phyloP scores from a whole-genome alignment of 2,797 vertebrate genomes.

The Dendrocincla tyrannina region DNA sequence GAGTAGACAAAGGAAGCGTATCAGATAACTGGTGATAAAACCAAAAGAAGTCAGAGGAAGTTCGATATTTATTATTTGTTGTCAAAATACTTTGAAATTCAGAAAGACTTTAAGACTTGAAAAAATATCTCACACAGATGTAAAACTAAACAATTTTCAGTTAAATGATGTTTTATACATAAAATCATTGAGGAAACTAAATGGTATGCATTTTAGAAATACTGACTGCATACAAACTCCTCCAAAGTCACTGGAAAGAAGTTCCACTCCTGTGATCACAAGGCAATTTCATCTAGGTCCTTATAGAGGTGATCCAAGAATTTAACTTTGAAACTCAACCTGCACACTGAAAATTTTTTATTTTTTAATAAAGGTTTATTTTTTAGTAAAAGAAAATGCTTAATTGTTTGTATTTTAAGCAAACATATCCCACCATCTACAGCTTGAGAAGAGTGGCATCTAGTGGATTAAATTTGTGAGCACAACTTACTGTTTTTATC shows the following conservation, averaged over 20 bases:
- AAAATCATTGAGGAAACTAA: background rate
- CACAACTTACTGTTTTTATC: background rate
- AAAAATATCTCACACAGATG: background rate
- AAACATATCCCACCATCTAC: background rate
- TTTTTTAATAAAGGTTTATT: background rate
- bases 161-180: background rate
- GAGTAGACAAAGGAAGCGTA: background rate
- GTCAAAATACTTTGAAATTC: background rate
- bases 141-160: background rate
- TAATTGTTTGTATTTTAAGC: background rate
- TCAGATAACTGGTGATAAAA: background rate
- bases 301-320: background rate
- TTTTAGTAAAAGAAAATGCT: background rate
- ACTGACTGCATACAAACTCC: background rate
- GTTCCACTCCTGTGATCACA: background rate
- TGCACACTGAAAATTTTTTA: background rate
- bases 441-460: conserved; percentile 63
- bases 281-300: background rate
- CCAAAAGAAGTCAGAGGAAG: background rate
- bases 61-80: background rate
- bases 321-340: background rate
- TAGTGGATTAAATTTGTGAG: conserved; percentile 17
- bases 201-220: background rate
- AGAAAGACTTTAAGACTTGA: background rate
- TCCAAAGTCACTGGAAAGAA: background rate